phyloP scores from a whole-genome alignment of 1,140 invertebrate species.

The Diorhabda sublineata region DNA sequence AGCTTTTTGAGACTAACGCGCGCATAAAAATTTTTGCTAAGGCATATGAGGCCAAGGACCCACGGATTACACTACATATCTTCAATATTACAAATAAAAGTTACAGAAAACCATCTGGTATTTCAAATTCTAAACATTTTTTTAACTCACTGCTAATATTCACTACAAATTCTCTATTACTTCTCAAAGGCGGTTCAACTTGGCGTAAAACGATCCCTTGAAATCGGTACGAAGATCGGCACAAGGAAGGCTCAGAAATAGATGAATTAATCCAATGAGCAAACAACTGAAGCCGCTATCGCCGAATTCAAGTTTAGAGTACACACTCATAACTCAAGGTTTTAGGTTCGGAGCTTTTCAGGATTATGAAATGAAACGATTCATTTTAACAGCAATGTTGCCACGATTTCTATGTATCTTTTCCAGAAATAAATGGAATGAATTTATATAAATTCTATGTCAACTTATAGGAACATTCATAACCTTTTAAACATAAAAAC shows the following conservation, averaged over 20 bases:
- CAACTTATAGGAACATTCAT: too few relatives aligned
- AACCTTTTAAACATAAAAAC: too few relatives aligned
- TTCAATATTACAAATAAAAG: too few relatives aligned
- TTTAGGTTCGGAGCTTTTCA: constrained; percentile 18
- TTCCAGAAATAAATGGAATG: too few relatives aligned
- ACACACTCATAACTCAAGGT: constrained; percentile 32
- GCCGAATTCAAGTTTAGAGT: constrained; percentile 28
- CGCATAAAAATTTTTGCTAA: too few relatives aligned
- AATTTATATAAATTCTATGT: too few relatives aligned
- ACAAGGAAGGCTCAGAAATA: constrained; percentile 18
- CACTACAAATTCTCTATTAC: background rate
- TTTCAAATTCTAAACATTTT: too few relatives aligned
- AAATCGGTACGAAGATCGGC: constrained; percentile 19
- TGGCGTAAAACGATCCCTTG: constrained; percentile 14
- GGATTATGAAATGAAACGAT: constrained; percentile 20
- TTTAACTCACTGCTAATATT: too few relatives aligned
- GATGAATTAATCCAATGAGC: constrained; percentile 31
- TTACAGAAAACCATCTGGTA: too few relatives aligned
- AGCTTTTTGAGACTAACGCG: too few relatives aligned
- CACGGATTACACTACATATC: too few relatives aligned
- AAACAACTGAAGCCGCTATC: constrained; percentile 26
- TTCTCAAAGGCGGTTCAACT: constrained; percentile 5
- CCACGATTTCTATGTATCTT: background rate
- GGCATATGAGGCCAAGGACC: too few relatives aligned
- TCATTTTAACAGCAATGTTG: background rate